Evolutionary conservation across 2,113 vertebrate species (phyloP).

Genomic region (Odontophorus gujanensis): DNA sequence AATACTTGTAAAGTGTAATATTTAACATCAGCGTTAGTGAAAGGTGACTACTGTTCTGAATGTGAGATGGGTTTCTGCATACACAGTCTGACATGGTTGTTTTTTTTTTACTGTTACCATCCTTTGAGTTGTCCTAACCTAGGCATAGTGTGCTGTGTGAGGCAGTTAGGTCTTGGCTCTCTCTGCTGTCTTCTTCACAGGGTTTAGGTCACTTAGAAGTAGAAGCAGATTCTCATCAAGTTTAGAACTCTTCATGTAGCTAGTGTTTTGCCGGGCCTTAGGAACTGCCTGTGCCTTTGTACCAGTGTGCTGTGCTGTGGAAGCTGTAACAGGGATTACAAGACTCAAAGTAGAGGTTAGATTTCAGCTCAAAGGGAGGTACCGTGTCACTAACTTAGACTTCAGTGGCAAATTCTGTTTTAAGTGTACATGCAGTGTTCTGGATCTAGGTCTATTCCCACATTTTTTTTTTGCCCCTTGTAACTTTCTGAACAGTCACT

Average conservation of each 20-base stretch:
- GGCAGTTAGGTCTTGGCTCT: not conserved
- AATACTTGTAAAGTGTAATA: not conserved
- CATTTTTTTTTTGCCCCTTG: not conserved
- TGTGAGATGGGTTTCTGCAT: not conserved
- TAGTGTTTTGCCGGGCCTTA: not conserved
- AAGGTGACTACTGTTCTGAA: not conserved
- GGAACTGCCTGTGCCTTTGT: not conserved
- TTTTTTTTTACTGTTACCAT: not conserved
- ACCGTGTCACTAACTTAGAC: not conserved
- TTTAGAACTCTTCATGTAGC: not conserved
- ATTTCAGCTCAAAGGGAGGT: not conserved
- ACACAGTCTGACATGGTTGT: fast-evolving
- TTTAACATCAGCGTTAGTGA: not conserved
- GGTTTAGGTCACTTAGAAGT: not conserved
- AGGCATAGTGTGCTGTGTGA: not conserved
- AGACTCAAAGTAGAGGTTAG: not conserved
- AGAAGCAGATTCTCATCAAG: not conserved
- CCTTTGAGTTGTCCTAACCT: not conserved
- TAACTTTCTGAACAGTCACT: not conserved
- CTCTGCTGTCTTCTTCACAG: not conserved
- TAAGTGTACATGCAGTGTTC: not conserved
- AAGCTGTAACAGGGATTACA: not conserved
- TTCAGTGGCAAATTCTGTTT: not conserved
- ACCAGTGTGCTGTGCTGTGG: not conserved
- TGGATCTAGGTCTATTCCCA: not conserved